phyloP scores from a whole-genome alignment of 2,888 invertebrate species.

The Psococerastis gibbosa region DNA sequence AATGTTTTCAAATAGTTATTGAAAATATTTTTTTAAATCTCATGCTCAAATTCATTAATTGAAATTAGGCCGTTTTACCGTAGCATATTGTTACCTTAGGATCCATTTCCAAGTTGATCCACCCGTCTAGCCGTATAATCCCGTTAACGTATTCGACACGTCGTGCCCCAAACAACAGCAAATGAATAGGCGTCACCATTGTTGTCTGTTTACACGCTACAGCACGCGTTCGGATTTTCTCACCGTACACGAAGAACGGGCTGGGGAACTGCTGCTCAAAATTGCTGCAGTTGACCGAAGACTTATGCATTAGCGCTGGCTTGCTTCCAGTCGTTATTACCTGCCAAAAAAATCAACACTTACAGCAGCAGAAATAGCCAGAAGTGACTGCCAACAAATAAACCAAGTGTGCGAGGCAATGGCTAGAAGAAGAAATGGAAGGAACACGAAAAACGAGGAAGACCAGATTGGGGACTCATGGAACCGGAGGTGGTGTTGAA shows the following conservation, averaged over 20 bases:
- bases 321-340: conserved; percentile 90
- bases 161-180: conserved; percentile 80
- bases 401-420: too few relatives aligned
- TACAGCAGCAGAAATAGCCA: neutral
- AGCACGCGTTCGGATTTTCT: conserved; percentile 90
- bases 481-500: too few relatives aligned
- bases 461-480: too few relatives aligned
- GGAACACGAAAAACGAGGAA: too few relatives aligned
- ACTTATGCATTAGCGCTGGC: conserved; percentile 87
- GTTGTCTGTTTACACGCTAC: conserved; percentile 93
- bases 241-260: conserved; percentile 94
- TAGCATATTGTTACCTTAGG: conserved; percentile 32
- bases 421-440: neutral
- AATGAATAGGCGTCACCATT: conserved; percentile 86
- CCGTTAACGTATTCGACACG: conserved; percentile 63
- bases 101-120: conserved; percentile 81
- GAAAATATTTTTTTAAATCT: too few relatives aligned
- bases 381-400: neutral
- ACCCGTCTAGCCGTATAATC: conserved; percentile 71
- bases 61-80: too few relatives aligned
- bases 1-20: too few relatives aligned
- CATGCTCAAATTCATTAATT: too few relatives aligned
- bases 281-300: conserved; percentile 86
- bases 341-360: conserved; percentile 23
- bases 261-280: conserved; percentile 68